Evolutionary conservation across 2,797 vertebrate species (phyloP).

Genomic region (Margarornis squamiger): DNA sequence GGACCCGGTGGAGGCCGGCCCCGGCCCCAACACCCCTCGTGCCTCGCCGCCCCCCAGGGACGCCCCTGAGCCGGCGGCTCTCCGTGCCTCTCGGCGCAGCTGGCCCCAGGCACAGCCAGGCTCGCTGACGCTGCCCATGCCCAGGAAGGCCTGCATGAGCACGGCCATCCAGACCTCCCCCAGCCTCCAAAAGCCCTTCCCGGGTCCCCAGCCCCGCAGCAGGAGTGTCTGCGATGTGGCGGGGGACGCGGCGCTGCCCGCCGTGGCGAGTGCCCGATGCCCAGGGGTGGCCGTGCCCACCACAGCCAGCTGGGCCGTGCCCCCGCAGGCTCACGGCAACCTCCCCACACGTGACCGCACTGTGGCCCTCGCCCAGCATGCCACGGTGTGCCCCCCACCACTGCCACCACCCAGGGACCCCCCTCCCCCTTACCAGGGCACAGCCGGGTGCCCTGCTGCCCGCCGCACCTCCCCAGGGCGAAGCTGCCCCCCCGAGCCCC

Average conservation of each 20-base stretch:
- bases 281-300: neutral
- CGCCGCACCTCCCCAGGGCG: neutral
- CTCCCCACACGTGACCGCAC: slow-evolving; percentile 19
- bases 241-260: slow-evolving; percentile 2
- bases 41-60: slow-evolving; percentile 54
- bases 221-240: slow-evolving; percentile 75
- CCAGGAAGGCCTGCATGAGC: slow-evolving; percentile 78
- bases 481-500: neutral
- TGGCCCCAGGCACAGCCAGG: slow-evolving; percentile 79
- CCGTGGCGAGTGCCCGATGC: neutral
- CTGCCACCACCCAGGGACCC: neutral
- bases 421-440: neutral
- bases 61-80: slow-evolving; percentile 10
- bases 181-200: slow-evolving; percentile 79
- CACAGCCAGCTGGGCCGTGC: neutral
- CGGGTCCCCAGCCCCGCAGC: slow-evolving; percentile 71
- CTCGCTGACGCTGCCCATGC: slow-evolving; percentile 82
- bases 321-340: neutral
- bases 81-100: slow-evolving; percentile 63
- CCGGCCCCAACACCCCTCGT: slow-evolving; percentile 25
- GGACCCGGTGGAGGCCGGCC: slow-evolving; percentile 79
- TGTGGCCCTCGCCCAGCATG: neutral
- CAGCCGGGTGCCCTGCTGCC: neutral
- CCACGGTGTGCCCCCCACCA: neutral
- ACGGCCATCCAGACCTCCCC: slow-evolving; percentile 88